These are phyloP conservation scores for Gobio gobio DNA, from an alignment of 2,113 vertebrate species.

Conservation along the genomic window DNA sequence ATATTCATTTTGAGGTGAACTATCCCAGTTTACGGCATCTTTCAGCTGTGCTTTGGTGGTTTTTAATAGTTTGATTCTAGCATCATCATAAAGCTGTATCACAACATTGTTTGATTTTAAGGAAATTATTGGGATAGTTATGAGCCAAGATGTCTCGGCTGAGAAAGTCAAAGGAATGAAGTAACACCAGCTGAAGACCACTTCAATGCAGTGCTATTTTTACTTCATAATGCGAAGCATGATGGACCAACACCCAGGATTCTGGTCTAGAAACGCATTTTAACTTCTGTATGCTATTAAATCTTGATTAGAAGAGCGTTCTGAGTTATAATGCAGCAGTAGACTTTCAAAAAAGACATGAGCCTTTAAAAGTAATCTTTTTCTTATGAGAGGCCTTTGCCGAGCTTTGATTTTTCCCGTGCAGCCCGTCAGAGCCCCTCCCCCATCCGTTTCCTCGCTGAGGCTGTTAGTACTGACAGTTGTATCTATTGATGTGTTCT, in stretches of 20 bases:
- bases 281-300: slow-evolving; percentile 32
- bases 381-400: slow-evolving; percentile 22
- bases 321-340: neutral
- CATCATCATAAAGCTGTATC: neutral
- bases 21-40: neutral
- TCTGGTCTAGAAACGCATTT: slow-evolving; percentile 5
- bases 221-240: slow-evolving; percentile 1
- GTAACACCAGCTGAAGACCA: neutral
- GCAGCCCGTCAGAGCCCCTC: neutral
- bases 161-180: slow-evolving; percentile 19
- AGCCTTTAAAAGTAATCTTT: slow-evolving; percentile 24
- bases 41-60: neutral
- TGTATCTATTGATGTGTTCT: slow-evolving; percentile 35
- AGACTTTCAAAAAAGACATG: slow-evolving; percentile 8
- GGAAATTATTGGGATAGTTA: neutral
- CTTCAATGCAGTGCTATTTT: slow-evolving; percentile 40
- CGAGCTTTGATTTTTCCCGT: neutral
- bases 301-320: slow-evolving; percentile 27
- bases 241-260: slow-evolving; percentile 21
- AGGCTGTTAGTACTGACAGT: slow-evolving; percentile 27
- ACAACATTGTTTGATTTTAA: neutral
- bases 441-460: neutral
- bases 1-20: neutral
- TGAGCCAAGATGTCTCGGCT: neutral
- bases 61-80: neutral